Evolutionary conservation across 2,888 invertebrate species (phyloP).

Genomic region (Lepidocyrtoides sp.): DNA sequence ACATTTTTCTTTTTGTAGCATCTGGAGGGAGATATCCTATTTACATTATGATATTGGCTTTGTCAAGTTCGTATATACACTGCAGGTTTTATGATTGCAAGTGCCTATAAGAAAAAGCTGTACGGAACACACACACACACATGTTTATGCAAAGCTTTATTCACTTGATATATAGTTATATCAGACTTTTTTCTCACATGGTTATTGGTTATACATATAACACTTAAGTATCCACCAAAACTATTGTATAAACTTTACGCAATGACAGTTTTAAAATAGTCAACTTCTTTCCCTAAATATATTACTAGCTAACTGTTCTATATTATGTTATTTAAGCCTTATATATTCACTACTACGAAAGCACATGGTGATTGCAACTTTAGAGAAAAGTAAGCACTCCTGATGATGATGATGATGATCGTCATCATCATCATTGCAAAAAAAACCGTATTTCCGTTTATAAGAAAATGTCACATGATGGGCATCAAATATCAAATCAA

Average conservation of each 20-base stretch:
- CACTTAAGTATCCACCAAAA: neutral
- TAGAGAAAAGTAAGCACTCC: neutral
- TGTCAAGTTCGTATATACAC: neutral
- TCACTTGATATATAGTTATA: too few species aligned
- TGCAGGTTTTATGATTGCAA: too few species aligned
- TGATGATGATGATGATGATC: slow-evolving; percentile 8
- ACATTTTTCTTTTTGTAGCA: slow-evolving; percentile 52
- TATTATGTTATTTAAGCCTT: neutral
- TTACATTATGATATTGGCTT: slow-evolving; percentile 46
- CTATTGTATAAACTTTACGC: neutral
- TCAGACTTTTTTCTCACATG: too few species aligned
- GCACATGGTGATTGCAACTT: neutral
- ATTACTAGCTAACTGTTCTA: neutral
- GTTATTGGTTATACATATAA: too few species aligned
- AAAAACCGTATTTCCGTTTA: slow-evolving; percentile 45
- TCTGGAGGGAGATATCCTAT: slow-evolving; percentile 56
- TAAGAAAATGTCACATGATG: slow-evolving; percentile 67
- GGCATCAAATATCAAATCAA: slow-evolving; percentile 74
- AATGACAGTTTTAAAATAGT: slow-evolving; percentile 3
- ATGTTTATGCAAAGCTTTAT: too few species aligned
- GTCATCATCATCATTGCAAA: neutral
- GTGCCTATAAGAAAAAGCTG: too few species aligned
- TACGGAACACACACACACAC: too few species aligned
- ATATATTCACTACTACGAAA: neutral
- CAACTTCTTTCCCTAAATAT: neutral